These are phyloP conservation scores for Echinops telfairi DNA, from an alignment of 2,113 vertebrate genomes.

Conservation along the genomic window DNA sequence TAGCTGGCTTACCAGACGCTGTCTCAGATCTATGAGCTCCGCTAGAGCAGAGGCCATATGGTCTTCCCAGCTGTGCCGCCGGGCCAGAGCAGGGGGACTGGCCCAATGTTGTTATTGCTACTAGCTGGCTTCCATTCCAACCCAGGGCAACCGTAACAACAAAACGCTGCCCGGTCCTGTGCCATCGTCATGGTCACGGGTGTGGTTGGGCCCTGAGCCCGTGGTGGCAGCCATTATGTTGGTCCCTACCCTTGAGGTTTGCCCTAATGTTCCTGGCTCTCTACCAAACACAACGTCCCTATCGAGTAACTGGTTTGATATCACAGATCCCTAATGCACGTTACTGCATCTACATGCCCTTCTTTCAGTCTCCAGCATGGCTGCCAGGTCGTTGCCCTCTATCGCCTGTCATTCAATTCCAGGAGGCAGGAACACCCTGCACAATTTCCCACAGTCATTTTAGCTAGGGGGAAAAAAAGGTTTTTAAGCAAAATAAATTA, in stretches of 20 bases:
- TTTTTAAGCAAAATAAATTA: not conserved
- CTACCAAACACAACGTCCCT: not conserved
- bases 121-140: not conserved
- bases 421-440: not conserved
- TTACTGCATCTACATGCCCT: fast-evolving
- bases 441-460: not conserved
- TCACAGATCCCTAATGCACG: not conserved
- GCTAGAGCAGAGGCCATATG: fast-evolving
- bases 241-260: not conserved
- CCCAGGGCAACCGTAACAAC: not conserved
- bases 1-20: fast-evolving
- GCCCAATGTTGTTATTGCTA: fast-evolving
- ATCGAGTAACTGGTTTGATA: not conserved
- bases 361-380: not conserved
- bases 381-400: not conserved
- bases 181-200: not conserved
- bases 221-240: not conserved
- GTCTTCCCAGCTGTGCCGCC: not conserved
- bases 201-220: not conserved
- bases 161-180: not conserved
- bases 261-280: not conserved
- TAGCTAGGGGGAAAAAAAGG: not conserved
- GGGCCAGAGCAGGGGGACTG: fast-evolving
- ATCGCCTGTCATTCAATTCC: not conserved
- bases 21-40: not conserved